These are phyloP conservation scores for Uromys caudimaculatus DNA, from an alignment of 2,797 vertebrate species.

Conservation along the genomic window DNA sequence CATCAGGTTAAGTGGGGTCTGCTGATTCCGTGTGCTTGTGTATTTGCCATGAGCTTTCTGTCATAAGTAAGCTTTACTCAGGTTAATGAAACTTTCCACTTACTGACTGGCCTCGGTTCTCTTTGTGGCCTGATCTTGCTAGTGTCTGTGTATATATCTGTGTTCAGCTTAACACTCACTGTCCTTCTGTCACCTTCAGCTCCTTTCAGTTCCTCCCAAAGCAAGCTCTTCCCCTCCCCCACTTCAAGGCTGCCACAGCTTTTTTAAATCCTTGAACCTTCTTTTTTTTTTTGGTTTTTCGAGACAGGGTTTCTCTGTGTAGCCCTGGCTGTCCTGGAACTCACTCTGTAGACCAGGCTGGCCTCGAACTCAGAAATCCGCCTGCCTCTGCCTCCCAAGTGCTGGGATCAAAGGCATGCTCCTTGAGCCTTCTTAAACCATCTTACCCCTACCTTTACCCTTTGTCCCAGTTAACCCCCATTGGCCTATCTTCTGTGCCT, in stretches of 20 bases:
- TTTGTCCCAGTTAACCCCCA: neutral
- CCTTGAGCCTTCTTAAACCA: neutral
- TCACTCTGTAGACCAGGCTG: too few relatives aligned
- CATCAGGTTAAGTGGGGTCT: neutral
- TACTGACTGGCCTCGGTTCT: neutral
- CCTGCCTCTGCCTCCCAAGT: too few relatives aligned
- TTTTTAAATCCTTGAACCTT: neutral
- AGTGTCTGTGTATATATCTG: constrained; percentile 8
- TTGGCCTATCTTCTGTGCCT: neutral
- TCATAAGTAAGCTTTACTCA: neutral
- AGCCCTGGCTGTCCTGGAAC: too few relatives aligned
- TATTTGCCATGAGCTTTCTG: neutral
- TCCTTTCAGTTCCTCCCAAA: neutral
- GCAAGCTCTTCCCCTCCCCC: neutral
- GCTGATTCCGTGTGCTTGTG: neutral
- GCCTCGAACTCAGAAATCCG: too few relatives aligned
- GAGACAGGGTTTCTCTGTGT: too few relatives aligned
- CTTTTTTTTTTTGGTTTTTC: too few relatives aligned
- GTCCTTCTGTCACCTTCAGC: neutral
- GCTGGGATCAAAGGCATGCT: too few relatives aligned
- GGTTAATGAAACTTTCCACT: neutral
- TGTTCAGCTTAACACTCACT: neutral
- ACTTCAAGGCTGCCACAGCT: neutral
- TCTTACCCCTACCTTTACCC: too few relatives aligned
- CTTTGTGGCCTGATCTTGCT: neutral